Conservation (phyloP, 2,888 invertebrate species). For the Pimpla rufipes region DNA sequence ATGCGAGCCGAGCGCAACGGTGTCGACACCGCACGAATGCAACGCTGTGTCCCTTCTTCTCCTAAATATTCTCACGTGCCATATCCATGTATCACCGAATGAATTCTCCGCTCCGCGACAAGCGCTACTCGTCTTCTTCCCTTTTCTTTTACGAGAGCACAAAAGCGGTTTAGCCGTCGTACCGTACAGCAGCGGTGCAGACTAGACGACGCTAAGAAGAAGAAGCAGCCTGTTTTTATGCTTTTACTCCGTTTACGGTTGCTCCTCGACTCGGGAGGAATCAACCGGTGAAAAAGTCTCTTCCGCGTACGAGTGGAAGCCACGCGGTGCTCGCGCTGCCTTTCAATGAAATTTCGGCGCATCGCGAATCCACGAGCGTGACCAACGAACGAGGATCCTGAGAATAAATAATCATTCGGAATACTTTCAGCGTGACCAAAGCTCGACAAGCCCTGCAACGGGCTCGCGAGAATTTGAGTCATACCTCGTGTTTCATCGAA, state of each 20-base stretch:
- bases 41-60: background rate
- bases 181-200: slow-evolving; percentile 46
- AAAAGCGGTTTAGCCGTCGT: slow-evolving; percentile 52
- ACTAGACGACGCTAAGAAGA: slow-evolving; percentile 42
- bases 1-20: slow-evolving; percentile 53
- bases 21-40: slow-evolving; percentile 28
- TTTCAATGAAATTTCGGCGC: slow-evolving; percentile 42
- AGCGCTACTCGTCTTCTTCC: slow-evolving; percentile 1
- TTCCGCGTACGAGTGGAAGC: slow-evolving; percentile 47
- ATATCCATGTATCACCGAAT: slow-evolving; percentile 1
- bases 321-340: background rate
- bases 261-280: slow-evolving; percentile 34
- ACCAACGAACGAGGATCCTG: background rate
- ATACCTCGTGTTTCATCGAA: slow-evolving; percentile 31
- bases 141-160: slow-evolving; percentile 49
- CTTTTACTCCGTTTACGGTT: slow-evolving; percentile 63
- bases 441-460: slow-evolving; percentile 6
- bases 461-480: slow-evolving; percentile 45
- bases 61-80: slow-evolving; percentile 4
- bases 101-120: slow-evolving; percentile 32
- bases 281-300: slow-evolving; percentile 46
- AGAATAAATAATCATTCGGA: slow-evolving; percentile 15
- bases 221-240: slow-evolving; percentile 50
- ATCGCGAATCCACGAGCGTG: background rate
- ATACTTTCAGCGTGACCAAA: slow-evolving; percentile 50